Evolutionary conservation across 2,888 invertebrate species (phyloP).

Genomic region (Calameuta filiformis): DNA sequence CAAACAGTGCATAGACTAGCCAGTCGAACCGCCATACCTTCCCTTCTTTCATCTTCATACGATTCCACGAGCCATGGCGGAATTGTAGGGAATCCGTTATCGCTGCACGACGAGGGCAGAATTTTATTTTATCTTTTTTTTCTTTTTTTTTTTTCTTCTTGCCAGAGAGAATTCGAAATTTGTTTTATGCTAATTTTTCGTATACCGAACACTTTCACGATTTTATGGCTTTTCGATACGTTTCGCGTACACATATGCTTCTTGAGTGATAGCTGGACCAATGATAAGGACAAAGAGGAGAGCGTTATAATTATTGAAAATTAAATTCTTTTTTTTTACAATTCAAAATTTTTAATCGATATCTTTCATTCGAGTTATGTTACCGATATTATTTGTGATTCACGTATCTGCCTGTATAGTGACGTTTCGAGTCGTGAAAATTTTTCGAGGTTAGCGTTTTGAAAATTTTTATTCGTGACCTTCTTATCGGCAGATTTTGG

Average conservation of each 20-base stretch:
- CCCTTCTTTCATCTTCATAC: not conserved
- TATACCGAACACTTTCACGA: not conserved
- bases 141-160: too few species aligned
- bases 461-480: not conserved
- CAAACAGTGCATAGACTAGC: not conserved
- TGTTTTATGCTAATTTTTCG: slow-evolving; percentile 20
- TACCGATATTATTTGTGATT: too few species aligned
- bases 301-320: not conserved
- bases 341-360: too few species aligned
- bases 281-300: too few species aligned
- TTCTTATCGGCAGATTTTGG: not conserved
- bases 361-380: too few species aligned
- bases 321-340: too few species aligned
- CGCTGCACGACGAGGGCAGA: slow-evolving; percentile 6
- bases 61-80: not conserved
- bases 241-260: not conserved
- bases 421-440: too few species aligned
- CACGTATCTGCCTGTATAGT: too few species aligned
- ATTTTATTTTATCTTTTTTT: not conserved
- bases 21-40: not conserved
- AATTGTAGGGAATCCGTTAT: not conserved
- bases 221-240: not conserved
- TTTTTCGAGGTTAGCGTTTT: not conserved
- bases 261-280: not conserved
- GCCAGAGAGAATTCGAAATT: slow-evolving; percentile 18